Base-by-base conservation (phyloP, 2,888 invertebrate genomes). In the Dicyrtomina minuta region DNA sequence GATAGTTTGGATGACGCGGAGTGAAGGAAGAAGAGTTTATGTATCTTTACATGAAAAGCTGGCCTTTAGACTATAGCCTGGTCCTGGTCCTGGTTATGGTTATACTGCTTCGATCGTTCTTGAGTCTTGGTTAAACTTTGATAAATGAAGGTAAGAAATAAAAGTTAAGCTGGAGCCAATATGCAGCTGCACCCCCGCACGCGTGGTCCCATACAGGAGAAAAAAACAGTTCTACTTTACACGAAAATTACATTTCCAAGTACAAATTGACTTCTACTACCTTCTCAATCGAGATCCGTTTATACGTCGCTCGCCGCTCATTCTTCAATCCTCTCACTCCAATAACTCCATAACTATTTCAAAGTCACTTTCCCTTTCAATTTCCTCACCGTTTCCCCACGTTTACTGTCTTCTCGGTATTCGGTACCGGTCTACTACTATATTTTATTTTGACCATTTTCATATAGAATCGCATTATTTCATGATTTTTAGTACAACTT, bases 211-310 rank as follows among this genome's bases (percentile, higher is more conserved):
- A 39, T 26, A 33, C 51, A 33, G 51, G 51, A 60, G 46, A 61
- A 61, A 44, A 46, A 56, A 49, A 49, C 12, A 60, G 44, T 67
- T 67, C 22, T 51, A n/a, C n/a, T n/a, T n/a, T n/a, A 67, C 67
- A 67, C 59, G 59, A 58, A 67, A 67, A 67, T 67, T 67, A 67
- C 67, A 58, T 67, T 67, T 67, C n/a, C 33, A 51, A 67, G 59
- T 67, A 67, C 67, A 49, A 67, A 67, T 67, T 59, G 67, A 67
- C 67, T 46, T 67, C 22, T 67, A 49, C 59, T 22, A 49, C 49
- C 44, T 24, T 61, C 27, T 46, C 44, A 43, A 26, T 61, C 61
- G 61, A 44, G 44, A 44, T 27, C 27, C n/a, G n/a, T n/a, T n/a
- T n/a, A n/a, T n/a, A n/a, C n/a, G 20, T 8, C 51, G 13, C 24